Evolutionary conservation across 2,797 vertebrate genomes (phyloP).

Genomic region (Pogoniulus pusillus): DNA sequence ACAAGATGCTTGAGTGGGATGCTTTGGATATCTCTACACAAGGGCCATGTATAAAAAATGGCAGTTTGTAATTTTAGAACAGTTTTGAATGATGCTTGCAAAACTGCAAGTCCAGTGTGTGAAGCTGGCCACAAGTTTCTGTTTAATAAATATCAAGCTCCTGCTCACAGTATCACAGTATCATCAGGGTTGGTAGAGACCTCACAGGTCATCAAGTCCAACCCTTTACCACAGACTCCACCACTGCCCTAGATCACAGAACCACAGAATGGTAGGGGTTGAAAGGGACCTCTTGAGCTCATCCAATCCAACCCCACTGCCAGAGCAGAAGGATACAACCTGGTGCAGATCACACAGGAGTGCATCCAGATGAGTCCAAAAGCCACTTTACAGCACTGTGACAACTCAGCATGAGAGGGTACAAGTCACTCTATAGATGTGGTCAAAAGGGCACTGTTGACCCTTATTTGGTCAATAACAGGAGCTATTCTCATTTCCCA

Average conservation of each 20-base stretch:
- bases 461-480: neutral
- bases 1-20: neutral
- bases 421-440: neutral
- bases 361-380: no score
- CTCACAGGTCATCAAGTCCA: no score
- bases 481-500: neutral
- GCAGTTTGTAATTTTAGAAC: neutral
- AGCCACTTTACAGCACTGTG: neutral
- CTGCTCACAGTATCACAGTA: no score
- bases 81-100: neutral
- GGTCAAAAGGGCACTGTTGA: neutral
- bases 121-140: neutral
- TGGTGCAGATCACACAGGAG: no score
- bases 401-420: neutral
- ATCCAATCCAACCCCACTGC: no score
- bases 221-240: no score
- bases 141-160: conserved; percentile 31
- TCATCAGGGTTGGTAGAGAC: no score
- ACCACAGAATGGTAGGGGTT: no score
- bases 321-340: no score
- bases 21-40: neutral
- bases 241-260: no score
- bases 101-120: neutral
- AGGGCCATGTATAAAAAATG: neutral
- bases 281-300: no score